Evolutionary conservation across 2,113 vertebrate genomes (phyloP).

Genomic region (Nycticryphes semicollaris): DNA sequence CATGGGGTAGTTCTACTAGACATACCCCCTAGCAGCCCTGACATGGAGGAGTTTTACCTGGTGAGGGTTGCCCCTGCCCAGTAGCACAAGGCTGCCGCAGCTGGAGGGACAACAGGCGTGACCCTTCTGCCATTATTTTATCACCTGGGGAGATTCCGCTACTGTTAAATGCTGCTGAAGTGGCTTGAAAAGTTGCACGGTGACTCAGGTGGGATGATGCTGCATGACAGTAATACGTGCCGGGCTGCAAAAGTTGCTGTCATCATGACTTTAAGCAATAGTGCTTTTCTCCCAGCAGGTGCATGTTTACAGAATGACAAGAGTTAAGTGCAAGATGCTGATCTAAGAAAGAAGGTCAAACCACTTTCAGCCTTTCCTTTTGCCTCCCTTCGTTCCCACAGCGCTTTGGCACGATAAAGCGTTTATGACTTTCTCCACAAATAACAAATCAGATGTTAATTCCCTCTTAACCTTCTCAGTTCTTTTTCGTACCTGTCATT

Average conservation of each 20-base stretch:
- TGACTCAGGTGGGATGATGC: not conserved
- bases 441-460: not conserved
- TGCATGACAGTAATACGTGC: not conserved
- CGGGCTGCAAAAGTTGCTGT: not conserved
- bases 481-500: not conserved
- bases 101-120: not conserved
- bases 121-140: not conserved
- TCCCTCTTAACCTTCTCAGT: not conserved
- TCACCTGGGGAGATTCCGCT: not conserved
- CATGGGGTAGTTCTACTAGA: too few relatives aligned
- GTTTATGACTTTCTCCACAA: not conserved
- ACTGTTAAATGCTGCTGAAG: not conserved
- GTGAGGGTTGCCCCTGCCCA: not conserved
- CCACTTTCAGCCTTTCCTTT: not conserved
- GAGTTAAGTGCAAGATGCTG: not conserved
- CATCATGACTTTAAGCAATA: rapidly evolving
- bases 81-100: not conserved
- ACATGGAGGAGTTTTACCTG: not conserved
- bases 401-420: not conserved
- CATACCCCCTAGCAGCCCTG: not conserved
- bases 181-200: not conserved
- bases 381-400: not conserved
- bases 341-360: constrained; percentile 6
- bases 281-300: not conserved
- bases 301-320: not conserved